Conservation (phyloP, 1,140 invertebrate species). For the Euwallacea similis region DNA sequence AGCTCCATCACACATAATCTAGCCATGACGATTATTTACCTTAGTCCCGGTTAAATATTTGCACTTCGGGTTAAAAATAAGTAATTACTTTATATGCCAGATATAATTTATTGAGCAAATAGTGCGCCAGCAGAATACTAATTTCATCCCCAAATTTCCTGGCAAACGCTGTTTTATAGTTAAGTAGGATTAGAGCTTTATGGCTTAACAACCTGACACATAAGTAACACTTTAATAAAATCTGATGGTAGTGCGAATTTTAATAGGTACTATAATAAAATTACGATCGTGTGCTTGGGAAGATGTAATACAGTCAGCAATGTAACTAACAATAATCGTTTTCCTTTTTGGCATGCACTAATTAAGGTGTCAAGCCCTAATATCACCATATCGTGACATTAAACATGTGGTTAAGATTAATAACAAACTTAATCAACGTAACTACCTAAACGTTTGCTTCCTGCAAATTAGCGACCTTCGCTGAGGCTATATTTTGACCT, state of each 20-base stretch:
- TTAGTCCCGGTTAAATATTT: slow-evolving; percentile 9
- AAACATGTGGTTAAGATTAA: background rate
- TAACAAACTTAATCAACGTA: slow-evolving; percentile 3
- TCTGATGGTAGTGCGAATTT: too few relatives aligned
- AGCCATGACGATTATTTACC: slow-evolving; percentile 1
- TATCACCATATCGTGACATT: background rate
- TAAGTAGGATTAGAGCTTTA: too few relatives aligned
- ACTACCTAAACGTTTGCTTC: slow-evolving; percentile 18
- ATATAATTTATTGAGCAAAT: too few relatives aligned
- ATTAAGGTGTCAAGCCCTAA: background rate
- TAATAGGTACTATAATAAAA: too few relatives aligned
- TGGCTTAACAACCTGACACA: too few relatives aligned
- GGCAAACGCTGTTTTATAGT: too few relatives aligned
- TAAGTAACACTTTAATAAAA: too few relatives aligned
- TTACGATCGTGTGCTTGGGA: too few relatives aligned
- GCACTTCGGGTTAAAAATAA: slow-evolving; percentile 15
- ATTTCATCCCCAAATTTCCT: too few relatives aligned
- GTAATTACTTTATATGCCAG: background rate
- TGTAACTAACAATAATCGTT: background rate
- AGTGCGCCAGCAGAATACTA: too few relatives aligned
- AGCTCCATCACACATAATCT: background rate
- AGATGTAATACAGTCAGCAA: background rate
- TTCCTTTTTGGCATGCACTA: background rate
- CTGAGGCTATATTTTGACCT: slow-evolving; percentile 13
- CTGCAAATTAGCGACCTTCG: slow-evolving; percentile 22